Percentiles rank a stretch among this genome's conserved stretches.
These are phyloP conservation scores for Theristicus caerulescens DNA, from an alignment of 2,113 vertebrate species.

Conservation along the genomic window DNA sequence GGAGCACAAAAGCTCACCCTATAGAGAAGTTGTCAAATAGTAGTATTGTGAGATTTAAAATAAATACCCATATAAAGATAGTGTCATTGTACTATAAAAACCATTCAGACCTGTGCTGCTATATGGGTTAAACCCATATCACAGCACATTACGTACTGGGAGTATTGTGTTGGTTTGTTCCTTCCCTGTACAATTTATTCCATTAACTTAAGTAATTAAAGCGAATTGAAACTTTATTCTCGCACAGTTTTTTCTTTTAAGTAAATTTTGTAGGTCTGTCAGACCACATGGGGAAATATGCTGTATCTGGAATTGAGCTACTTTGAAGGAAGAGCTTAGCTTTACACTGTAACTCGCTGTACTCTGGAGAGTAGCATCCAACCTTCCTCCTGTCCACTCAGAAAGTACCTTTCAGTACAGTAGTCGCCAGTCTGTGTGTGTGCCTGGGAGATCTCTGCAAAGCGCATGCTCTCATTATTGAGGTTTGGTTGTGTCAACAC, in stretches of 20 bases:
- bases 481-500: neutral
- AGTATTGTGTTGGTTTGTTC: neutral
- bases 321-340: neutral
- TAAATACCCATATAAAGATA: neutral
- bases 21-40: neutral
- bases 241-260: neutral
- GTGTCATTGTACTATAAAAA: neutral
- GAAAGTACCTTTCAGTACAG: neutral
- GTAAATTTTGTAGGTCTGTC: neutral
- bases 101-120: neutral
- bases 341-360: fast-evolving
- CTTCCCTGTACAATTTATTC: neutral
- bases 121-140: neutral
- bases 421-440: neutral
- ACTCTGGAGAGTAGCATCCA: neutral
- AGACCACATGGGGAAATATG: neutral
- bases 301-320: neutral
- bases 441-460: neutral
- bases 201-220: neutral
- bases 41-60: neutral
- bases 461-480: neutral
- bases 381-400: neutral
- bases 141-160: neutral
- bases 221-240: neutral
- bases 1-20: neutral